Percentiles rank a stretch among this genome's conserved stretches.
These are phyloP conservation scores for Heteromormyrus szaboi DNA, from an alignment of 2,797 vertebrate species.

Conservation along the genomic window DNA sequence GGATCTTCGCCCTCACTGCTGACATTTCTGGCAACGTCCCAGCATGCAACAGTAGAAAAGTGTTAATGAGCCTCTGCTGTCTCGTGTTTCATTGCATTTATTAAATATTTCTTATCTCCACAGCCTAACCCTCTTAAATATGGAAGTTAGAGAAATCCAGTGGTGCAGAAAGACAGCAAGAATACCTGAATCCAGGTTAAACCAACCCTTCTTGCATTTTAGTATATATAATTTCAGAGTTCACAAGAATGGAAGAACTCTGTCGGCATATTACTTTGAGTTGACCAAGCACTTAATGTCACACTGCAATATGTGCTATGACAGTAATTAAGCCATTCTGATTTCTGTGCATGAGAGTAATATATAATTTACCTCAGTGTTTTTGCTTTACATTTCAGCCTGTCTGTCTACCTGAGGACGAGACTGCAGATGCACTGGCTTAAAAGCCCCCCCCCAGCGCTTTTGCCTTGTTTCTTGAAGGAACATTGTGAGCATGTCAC, in stretches of 20 bases:
- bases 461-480: not conserved
- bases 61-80: not conserved
- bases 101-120: not conserved
- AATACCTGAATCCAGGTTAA: not conserved
- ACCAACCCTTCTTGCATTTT: not conserved
- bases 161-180: not conserved
- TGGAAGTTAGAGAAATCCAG: not conserved
- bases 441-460: not conserved
- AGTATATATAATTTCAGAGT: not conserved
- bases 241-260: not conserved
- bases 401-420: not conserved
- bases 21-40: not conserved
- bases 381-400: not conserved
- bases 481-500: not conserved
- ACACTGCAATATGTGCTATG: not conserved
- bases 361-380: not conserved
- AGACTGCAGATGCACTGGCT: not conserved
- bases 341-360: not conserved
- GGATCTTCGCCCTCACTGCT: constrained; percentile 20
- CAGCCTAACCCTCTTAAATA: not conserved
- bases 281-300: not conserved
- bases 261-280: not conserved
- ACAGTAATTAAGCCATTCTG: not conserved
- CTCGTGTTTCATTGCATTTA: not conserved
- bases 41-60: not conserved